Percentiles rank a stretch among this genome's conserved stretches.
Conservation (phyloP, 2,888 invertebrate species). For the Lepas anatifera region DNA sequence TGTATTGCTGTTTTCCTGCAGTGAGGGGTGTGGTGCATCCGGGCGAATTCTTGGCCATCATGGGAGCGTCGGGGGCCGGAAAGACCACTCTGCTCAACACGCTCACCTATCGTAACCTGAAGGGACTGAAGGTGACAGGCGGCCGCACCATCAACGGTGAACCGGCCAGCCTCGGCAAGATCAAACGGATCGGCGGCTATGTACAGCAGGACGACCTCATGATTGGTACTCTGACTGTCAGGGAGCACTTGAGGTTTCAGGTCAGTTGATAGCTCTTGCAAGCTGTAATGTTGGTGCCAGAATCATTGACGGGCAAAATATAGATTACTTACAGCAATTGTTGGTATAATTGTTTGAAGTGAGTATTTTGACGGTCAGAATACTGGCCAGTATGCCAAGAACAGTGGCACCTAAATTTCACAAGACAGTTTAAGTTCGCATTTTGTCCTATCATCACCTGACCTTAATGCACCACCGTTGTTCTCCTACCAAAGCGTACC, state of each 20-base stretch:
- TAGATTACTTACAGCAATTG: no score
- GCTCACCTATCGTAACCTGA: constrained; percentile 32
- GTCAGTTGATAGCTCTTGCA: no score
- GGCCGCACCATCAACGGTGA: constrained; percentile 52
- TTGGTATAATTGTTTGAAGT: no score
- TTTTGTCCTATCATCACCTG: no score
- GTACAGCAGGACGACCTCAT: constrained; percentile 91
- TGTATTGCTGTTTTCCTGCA: constrained; percentile 32
- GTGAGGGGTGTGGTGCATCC: constrained; percentile 72
- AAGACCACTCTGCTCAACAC: constrained; percentile 41
- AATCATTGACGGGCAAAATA: no score
- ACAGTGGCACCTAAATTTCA: no score
- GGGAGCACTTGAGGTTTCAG: constrained; percentile 81
- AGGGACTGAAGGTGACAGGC: constrained; percentile 22
- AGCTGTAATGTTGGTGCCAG: no score
- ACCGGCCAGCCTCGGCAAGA: constrained; percentile 49
- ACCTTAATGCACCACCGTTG: no score
- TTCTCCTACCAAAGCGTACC: no score
- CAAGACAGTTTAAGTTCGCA: no score
- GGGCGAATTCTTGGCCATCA: constrained; percentile 71
- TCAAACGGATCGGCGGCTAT: constrained; percentile 51
- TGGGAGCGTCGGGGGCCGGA: constrained; percentile 50
- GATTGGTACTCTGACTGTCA: constrained; percentile 75
- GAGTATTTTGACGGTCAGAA: no score
- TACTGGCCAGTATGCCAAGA: no score